These are phyloP conservation scores for Drosophila funebris DNA, from an alignment of 1,140 invertebrate species.

Conservation along the genomic window DNA sequence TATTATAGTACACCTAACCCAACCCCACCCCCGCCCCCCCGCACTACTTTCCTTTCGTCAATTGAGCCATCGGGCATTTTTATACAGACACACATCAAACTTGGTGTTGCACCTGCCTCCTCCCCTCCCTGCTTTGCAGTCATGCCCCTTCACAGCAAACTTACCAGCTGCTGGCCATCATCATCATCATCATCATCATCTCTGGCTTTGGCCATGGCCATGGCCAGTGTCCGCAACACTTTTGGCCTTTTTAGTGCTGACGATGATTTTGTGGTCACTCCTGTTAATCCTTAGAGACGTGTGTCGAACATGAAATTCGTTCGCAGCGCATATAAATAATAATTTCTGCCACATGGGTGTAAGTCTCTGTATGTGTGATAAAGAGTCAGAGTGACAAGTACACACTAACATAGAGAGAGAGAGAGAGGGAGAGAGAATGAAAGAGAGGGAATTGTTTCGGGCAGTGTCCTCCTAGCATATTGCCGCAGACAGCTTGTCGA, in stretches of 20 bases:
- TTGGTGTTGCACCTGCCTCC: conserved; percentile 35
- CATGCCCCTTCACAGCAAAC: background rate
- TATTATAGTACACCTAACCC: conserved; percentile 3
- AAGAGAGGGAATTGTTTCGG: background rate
- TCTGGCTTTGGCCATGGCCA: conserved; percentile 3
- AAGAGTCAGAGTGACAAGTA: background rate
- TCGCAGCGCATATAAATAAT: conserved; percentile 81
- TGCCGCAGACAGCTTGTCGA: conserved; percentile 83
- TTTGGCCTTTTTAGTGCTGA: conserved; percentile 66
- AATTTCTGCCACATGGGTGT: conserved; percentile 64
- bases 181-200: conserved; percentile 15
- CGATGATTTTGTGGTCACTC: conserved; percentile 83
- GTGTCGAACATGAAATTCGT: conserved; percentile 82
- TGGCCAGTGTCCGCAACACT: conserved; percentile 32
- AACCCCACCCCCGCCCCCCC: background rate
- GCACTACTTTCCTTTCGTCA: no score
- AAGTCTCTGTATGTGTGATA: conserved; percentile 17
- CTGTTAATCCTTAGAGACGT: conserved; percentile 83
- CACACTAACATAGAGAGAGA: background rate
- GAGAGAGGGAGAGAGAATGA: background rate
- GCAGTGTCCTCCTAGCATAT: conserved; percentile 50
- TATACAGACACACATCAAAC: conserved; percentile 45
- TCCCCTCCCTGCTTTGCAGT: background rate
- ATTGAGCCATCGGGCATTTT: conserved; percentile 44
- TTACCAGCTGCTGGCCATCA: conserved; percentile 23